phyloP scores from a whole-genome alignment of 2,113 vertebrate species.

The Dermatemys mawii region DNA sequence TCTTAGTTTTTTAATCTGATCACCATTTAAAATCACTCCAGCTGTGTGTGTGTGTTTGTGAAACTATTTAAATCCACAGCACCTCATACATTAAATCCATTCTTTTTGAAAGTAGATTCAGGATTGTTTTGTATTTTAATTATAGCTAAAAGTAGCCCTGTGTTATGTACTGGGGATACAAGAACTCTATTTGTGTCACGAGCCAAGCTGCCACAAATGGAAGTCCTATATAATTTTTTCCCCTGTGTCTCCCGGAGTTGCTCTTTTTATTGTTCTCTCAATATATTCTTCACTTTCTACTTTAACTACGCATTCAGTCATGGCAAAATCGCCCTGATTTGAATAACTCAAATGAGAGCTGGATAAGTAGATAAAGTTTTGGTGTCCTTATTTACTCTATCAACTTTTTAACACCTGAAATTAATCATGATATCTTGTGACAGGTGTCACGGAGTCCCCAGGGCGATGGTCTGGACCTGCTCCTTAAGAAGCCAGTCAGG shows the following conservation, averaged over 20 bases:
- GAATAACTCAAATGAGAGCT: background rate
- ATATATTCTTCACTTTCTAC: background rate
- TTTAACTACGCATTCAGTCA: background rate
- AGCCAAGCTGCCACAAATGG: background rate
- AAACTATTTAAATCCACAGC: background rate
- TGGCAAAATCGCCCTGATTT: background rate
- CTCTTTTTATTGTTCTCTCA: background rate
- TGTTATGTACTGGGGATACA: background rate
- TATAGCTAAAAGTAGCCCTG: background rate
- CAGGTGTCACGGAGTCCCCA: too few species aligned
- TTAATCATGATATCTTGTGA: background rate
- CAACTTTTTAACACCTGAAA: background rate
- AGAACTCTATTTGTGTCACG: background rate
- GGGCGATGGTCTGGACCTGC: too few species aligned
- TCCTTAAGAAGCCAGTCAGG: too few species aligned
- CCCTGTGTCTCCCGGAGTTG: background rate
- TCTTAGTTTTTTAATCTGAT: background rate
- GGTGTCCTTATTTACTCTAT: background rate
- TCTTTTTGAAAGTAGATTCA: background rate
- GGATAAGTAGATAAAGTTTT: background rate
- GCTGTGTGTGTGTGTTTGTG: too few species aligned
- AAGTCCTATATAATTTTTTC: background rate
- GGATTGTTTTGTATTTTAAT: background rate
- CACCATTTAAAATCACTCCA: background rate
- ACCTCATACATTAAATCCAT: background rate